Base-by-base conservation (phyloP, 2,888 invertebrate species). In the Zootermopsis nevadensis region DNA sequence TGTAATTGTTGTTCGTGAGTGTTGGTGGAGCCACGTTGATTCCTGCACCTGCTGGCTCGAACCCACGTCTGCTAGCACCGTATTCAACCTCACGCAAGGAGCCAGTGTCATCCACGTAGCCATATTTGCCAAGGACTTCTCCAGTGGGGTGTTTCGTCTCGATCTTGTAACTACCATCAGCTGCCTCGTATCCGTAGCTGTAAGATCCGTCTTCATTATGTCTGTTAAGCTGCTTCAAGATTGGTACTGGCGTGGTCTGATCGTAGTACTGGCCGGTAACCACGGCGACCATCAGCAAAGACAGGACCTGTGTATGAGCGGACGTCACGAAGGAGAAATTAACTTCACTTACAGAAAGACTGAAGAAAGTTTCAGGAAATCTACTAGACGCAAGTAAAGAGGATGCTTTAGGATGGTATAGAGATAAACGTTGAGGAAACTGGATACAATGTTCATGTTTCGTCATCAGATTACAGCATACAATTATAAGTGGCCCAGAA, bases 191-290 rank as follows among this genome's bases (percentile, higher is more conserved):
- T 0, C 96, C 97, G 87, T 94, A 97, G 87, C 95, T 96, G 90
- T 97, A 97, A 22, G 96, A 96, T 0, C 96, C 96, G 86, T 97
- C 96, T 86, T 95, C 96, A 88, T 96, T 96, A 89, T 96, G 96
- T 85, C 93, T 92, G 91, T 96, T 95, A 88, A 96, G 94, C 89
- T 96, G 96, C 89, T 95, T 95, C 80, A 96, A 90, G 88, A 96
- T 96, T 0, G 95, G 95, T 19, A 95, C 94, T 0, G 95, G 95
- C 0, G 95, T 95, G 1, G 95, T 87, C 19, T 84, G 79, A 60
- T 83, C 83, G 77, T 83, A 66, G 72, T 84, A 67, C 79, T 84
- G 81, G 8, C 82, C 84, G 22, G 48, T 74, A 33, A 76, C 82
- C 2, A 72, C 19, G 30, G 48, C 82, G 67, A 79, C 82, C 31